Evolutionary conservation across 2,113 vertebrate genomes (phyloP).

Genomic region (Gambusia holbrooki): DNA sequence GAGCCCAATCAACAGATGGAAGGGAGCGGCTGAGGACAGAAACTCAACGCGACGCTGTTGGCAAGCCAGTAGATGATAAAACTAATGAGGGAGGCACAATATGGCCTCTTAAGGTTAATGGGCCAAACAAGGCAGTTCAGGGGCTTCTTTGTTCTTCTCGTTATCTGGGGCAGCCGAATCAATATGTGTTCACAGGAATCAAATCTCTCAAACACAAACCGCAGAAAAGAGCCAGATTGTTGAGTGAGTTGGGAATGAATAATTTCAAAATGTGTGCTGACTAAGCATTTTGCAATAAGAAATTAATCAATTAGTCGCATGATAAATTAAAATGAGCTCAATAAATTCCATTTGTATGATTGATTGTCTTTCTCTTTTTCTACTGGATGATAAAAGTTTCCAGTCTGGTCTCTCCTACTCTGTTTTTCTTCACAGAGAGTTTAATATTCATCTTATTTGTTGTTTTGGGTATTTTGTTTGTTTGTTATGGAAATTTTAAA

Average conservation of each 20-base stretch:
- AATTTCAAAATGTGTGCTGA: neutral
- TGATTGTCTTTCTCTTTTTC: too few relatives aligned
- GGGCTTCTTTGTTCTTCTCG: neutral
- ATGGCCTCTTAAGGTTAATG: slow-evolving; percentile 29
- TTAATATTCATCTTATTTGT: too few relatives aligned
- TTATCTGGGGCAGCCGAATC: slow-evolving; percentile 34
- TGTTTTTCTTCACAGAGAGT: too few relatives aligned
- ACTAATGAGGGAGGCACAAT: slow-evolving; percentile 35
- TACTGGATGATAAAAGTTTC: too few relatives aligned
- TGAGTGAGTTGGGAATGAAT: neutral
- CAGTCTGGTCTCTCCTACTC: too few relatives aligned
- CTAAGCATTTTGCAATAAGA: too few relatives aligned
- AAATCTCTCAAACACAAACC: neutral
- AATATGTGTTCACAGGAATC: slow-evolving; percentile 10
- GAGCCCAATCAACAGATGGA: slow-evolving; percentile 59
- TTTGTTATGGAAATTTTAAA: too few relatives aligned
- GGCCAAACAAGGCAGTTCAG: slow-evolving; percentile 31
- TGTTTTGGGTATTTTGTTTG: too few relatives aligned
- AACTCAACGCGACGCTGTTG: slow-evolving; percentile 30
- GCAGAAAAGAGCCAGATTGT: slow-evolving; percentile 1
- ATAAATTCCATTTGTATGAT: too few relatives aligned
- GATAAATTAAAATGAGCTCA: too few relatives aligned
- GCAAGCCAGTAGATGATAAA: slow-evolving; percentile 31
- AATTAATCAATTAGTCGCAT: too few relatives aligned
- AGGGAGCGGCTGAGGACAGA: slow-evolving; percentile 22